These are phyloP conservation scores for Strongylocentrotus purpuratus DNA, from an alignment of 35 echinoderm and acorn worm genomes.

Conservation along the genomic window DNA sequence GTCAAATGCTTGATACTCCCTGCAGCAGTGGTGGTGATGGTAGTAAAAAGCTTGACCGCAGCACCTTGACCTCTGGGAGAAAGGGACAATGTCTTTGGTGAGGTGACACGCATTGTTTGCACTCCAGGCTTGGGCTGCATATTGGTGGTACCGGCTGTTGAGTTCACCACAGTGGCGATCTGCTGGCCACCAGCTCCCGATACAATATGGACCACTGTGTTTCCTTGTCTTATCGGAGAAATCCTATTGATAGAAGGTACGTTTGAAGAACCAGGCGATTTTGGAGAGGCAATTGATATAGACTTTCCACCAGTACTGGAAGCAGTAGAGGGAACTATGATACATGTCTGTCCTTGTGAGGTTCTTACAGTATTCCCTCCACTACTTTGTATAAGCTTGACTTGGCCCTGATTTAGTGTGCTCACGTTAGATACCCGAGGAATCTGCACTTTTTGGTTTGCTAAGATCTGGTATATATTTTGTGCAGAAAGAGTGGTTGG, in stretches of 20 bases:
- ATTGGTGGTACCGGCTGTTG: neutral
- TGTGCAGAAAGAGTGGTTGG: neutral
- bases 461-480: constrained; percentile 58
- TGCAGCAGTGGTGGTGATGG: neutral
- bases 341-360: constrained; percentile 22
- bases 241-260: neutral
- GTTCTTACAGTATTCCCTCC: neutral
- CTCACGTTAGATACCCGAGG: neutral
- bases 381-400: constrained; percentile 40
- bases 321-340: constrained; percentile 35
- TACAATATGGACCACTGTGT: constrained; percentile 35
- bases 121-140: neutral
- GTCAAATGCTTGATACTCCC: neutral
- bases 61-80: constrained; percentile 35
- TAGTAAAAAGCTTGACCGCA: neutral
- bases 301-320: neutral
- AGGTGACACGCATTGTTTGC: neutral
- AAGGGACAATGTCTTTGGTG: constrained; percentile 12
- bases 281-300: neutral
- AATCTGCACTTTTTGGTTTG: constrained; percentile 62
- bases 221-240: constrained; percentile 37
- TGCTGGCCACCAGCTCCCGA: constrained; percentile 25
- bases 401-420: constrained; percentile 29
- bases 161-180: neutral
- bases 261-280: neutral